phyloP scores from a whole-genome alignment of 2,797 vertebrate genomes.

The Anabas testudineus region DNA sequence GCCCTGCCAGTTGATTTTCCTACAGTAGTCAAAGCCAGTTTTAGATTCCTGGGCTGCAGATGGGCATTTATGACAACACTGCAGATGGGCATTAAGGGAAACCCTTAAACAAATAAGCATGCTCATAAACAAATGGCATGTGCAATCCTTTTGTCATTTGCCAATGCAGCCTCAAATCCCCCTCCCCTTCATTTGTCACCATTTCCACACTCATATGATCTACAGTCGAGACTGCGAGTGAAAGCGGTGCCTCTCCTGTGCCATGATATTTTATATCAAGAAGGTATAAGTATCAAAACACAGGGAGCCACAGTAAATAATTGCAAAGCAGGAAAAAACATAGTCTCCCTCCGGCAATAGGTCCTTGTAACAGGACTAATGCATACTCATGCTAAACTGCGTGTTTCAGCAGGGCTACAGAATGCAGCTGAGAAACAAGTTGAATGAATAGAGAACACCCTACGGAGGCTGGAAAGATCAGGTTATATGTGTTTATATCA shows the following conservation, averaged over 20 bases:
- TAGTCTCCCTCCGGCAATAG: slow-evolving; percentile 42
- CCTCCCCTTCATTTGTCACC: slow-evolving; percentile 52
- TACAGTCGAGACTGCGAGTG: slow-evolving; percentile 42
- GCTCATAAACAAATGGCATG: slow-evolving; percentile 64
- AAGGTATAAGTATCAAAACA: slow-evolving; percentile 51
- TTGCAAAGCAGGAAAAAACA: slow-evolving; percentile 43
- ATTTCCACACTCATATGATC: slow-evolving; percentile 51
- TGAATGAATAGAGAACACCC: slow-evolving; percentile 51
- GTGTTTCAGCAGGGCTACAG: slow-evolving; percentile 44
- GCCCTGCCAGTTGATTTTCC: slow-evolving; percentile 55
- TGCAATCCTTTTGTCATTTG: slow-evolving; percentile 53
- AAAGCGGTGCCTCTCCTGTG: slow-evolving; percentile 49
- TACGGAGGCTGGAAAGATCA: slow-evolving; percentile 36
- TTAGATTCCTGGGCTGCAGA: slow-evolving; percentile 66
- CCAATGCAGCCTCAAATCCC: slow-evolving; percentile 49
- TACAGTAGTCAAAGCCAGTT: slow-evolving; percentile 61
- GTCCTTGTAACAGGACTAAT: slow-evolving; percentile 68
- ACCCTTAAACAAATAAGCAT: slow-evolving; percentile 74
- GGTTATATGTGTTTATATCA: slow-evolving; percentile 54
- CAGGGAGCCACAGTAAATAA: slow-evolving; percentile 62
- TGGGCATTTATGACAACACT: slow-evolving; percentile 68
- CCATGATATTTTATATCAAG: slow-evolving; percentile 45
- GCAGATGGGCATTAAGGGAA: slow-evolving; percentile 71
- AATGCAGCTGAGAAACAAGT: slow-evolving; percentile 21
- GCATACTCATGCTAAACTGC: slow-evolving; percentile 58